phyloP scores from a whole-genome alignment of 1,140 invertebrate species.

The Chymomyza costata region DNA sequence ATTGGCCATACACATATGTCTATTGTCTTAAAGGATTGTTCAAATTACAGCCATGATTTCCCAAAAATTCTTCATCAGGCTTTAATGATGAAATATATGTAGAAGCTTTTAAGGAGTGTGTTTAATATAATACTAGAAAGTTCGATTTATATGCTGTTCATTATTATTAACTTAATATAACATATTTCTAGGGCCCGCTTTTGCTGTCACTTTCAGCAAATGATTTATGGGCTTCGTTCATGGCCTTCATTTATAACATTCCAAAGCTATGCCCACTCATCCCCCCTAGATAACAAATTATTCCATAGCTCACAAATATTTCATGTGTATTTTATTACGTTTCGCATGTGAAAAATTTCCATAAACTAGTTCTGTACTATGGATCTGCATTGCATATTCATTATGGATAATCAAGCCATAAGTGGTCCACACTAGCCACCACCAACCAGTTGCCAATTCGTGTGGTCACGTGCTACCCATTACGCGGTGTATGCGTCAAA shows the following conservation, averaged over 20 bases:
- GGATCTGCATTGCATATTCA: slow-evolving; percentile 59
- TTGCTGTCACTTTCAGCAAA: slow-evolving; percentile 11
- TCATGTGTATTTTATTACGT: slow-evolving; percentile 38
- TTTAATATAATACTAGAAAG: too few species aligned
- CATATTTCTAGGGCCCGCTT: too few species aligned
- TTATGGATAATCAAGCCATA: slow-evolving; percentile 64
- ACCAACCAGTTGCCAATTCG: slow-evolving; percentile 4
- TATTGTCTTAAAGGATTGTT: too few species aligned
- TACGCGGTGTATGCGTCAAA: slow-evolving; percentile 34
- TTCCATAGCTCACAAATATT: slow-evolving; percentile 32
- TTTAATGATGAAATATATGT: too few species aligned
- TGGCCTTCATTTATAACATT: slow-evolving; percentile 9
- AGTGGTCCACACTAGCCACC: slow-evolving; percentile 40
- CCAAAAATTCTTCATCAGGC: too few species aligned
- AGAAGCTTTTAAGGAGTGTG: too few species aligned
- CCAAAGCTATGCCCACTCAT: background rate
- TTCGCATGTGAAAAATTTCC: background rate
- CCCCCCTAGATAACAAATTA: slow-evolving; percentile 37
- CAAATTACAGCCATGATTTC: too few species aligned
- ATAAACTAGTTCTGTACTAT: too few species aligned
- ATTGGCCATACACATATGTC: too few species aligned
- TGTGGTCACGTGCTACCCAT: slow-evolving; percentile 53
- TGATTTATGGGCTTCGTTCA: slow-evolving; percentile 34
- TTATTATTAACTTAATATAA: too few species aligned
- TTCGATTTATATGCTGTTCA: too few species aligned